Conservation (phyloP, 2,113 vertebrate genomes). For the Microtus ochrogaster region DNA sequence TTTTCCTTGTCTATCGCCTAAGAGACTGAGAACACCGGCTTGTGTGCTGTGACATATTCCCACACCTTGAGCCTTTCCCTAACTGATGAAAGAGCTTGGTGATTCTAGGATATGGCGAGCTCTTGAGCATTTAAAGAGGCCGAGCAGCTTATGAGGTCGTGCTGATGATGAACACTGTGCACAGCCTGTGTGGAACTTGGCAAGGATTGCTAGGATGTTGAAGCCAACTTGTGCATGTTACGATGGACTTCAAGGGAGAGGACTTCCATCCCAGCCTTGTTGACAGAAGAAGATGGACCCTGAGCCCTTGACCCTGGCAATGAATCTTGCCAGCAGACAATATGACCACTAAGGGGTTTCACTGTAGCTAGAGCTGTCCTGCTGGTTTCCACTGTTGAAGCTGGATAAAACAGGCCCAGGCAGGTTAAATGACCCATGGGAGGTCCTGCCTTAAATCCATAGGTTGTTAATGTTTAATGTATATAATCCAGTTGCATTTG, state of each 20-base stretch:
- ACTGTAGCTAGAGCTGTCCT: no score
- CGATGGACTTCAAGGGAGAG: neutral
- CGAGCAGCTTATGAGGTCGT: slow-evolving; percentile 24
- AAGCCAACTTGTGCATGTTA: neutral
- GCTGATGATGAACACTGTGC: no score
- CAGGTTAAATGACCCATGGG: no score
- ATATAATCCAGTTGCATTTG: no score
- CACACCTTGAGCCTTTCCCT: slow-evolving; percentile 51
- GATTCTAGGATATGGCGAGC: neutral
- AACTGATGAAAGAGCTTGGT: slow-evolving; percentile 53
- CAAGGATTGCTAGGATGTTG: slow-evolving; percentile 35
- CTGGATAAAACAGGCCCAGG: no score
- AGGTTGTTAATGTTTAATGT: no score
- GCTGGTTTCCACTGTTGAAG: no score
- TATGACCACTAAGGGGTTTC: neutral
- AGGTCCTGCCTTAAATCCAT: no score
- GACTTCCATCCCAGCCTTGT: neutral
- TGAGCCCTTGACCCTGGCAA: neutral
- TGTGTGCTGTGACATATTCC: slow-evolving; percentile 30
- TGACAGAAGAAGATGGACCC: neutral
- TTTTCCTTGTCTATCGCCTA: slow-evolving; percentile 69
- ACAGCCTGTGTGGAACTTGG: slow-evolving; percentile 41
- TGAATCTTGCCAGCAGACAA: neutral
- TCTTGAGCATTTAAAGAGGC: slow-evolving; percentile 27
- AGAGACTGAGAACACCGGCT: slow-evolving; percentile 39